Base-by-base conservation (phyloP, 1,140 invertebrate genomes). In the Harlomillsia oculata region DNA sequence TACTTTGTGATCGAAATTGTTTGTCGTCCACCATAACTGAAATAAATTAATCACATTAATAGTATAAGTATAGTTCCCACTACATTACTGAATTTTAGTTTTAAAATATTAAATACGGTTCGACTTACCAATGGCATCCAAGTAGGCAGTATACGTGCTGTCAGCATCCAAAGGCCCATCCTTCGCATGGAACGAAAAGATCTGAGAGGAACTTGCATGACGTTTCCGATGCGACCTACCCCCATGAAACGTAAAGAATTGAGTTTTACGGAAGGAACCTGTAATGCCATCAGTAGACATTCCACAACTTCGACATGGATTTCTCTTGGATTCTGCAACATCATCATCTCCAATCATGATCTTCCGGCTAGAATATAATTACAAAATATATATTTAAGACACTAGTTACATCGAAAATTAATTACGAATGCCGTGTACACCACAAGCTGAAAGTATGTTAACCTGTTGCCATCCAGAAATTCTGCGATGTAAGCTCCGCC, bases 401-500 rank as follows among this genome's bases (percentile, higher is more conserved):
- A 8, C 11, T 5, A 29, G 8, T 13, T 30, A 30, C 46, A 49
- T 9, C n/a, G n/a, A 8, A 28, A 49, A 23, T 20, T 9, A 26
- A 5, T 20, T 8, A 52, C 23, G 20, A 52, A 39, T 3, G 18
- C n/a, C 44, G 28, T 21, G 2, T 8, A 43, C 26, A 6, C 13
- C 26, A 14, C 16, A 23, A 34, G 30, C 3, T 23, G 18, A 48
- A 4, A 11, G 25, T 26, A 46, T 48, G 28, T 16, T 23, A 51
- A 64, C 62, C 62, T 57, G 23, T 43, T 59, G 6, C 52, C 34
- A 50, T 84, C 82, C 61, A 89, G 83, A 67, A 84, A 80, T 71
- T 90, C 87, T 1, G 86, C 87, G 14, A 89, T 72, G 69, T 90
- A 90, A 16, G 85, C 85, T 9, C 83, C 84, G 14, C 77, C 76